A percentile compares a stretch with the other conserved stretches of the same genome.
phyloP scores from a whole-genome alignment of 2,797 vertebrate genomes.

The Scolopax bukidnonensis region DNA sequence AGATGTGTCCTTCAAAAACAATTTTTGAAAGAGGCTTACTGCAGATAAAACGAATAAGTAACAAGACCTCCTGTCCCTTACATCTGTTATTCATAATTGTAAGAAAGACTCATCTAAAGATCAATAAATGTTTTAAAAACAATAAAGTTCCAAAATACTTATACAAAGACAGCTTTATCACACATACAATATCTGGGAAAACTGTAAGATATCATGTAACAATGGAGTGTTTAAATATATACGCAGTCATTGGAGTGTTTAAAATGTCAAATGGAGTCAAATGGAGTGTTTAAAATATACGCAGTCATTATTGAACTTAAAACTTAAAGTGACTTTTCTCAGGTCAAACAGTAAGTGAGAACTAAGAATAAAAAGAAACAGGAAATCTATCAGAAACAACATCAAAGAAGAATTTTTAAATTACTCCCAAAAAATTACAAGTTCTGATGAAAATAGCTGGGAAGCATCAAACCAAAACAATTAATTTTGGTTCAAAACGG shows the following conservation, averaged over 20 bases:
- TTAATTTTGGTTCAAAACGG: background rate
- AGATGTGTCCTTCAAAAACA: background rate
- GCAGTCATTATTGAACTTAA: background rate
- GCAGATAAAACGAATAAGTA: background rate
- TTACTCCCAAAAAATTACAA: fast-evolving
- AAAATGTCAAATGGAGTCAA: too few relatives aligned
- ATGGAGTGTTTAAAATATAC: background rate
- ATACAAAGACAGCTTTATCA: background rate
- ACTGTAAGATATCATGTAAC: background rate
- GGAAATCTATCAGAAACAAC: background rate
- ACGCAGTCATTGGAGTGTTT: background rate
- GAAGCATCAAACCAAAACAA: background rate
- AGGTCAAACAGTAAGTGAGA: background rate
- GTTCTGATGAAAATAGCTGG: background rate
- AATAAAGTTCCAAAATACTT: background rate
- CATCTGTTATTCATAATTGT: background rate
- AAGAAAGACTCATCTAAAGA: background rate
- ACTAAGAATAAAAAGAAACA: background rate
- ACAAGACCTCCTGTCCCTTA: background rate
- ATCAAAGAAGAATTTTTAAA: background rate
- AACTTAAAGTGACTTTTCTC: background rate
- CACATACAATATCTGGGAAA: background rate
- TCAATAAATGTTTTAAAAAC: background rate
- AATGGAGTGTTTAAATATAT: background rate
- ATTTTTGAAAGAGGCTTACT: background rate